A percentile compares a stretch with the other conserved stretches of the same genome.
Evolutionary conservation across 2,888 invertebrate genomes (phyloP).

Genomic region (Salpingus planirostris): DNA sequence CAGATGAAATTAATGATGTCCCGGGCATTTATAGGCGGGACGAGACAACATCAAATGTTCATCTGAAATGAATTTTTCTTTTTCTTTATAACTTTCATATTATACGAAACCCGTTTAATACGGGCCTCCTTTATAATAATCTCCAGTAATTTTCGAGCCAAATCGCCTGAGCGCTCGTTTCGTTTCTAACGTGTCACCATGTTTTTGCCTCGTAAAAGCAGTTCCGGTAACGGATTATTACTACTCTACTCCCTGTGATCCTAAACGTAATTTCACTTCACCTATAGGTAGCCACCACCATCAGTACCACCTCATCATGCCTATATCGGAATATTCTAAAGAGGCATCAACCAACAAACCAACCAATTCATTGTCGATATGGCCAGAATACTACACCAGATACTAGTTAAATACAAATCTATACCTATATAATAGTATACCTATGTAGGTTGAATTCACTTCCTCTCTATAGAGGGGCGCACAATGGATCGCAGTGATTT

Average conservation of each 20-base stretch:
- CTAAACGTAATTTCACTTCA: no score
- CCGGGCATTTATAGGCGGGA: slow-evolving; percentile 20
- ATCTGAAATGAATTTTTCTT: slow-evolving; percentile 9
- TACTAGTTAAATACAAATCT: no score
- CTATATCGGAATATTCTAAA: slow-evolving; percentile 2
- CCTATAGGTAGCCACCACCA: no score
- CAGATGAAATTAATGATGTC: slow-evolving; percentile 24
- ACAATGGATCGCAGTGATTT: slow-evolving; percentile 26
- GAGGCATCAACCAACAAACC: slow-evolving; percentile 6
- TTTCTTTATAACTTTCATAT: slow-evolving; percentile 8
- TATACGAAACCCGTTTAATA: slow-evolving; percentile 9
- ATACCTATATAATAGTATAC: no score
- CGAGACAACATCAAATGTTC: slow-evolving; percentile 18
- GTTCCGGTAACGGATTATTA: no score
- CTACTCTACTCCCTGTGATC: no score
- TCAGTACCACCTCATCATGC: no score
- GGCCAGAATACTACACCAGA: no score
- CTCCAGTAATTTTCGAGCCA: slow-evolving; percentile 7
- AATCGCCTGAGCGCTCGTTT: no score
- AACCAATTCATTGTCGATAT: slow-evolving; percentile 20
- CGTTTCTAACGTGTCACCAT: no score
- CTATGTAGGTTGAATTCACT: slow-evolving; percentile 26
- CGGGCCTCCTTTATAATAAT: no score
- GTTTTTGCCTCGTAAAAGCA: no score
- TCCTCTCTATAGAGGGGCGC: slow-evolving; percentile 27